Base-by-base conservation (phyloP, 1,140 invertebrate species). In the Diprion similis region DNA sequence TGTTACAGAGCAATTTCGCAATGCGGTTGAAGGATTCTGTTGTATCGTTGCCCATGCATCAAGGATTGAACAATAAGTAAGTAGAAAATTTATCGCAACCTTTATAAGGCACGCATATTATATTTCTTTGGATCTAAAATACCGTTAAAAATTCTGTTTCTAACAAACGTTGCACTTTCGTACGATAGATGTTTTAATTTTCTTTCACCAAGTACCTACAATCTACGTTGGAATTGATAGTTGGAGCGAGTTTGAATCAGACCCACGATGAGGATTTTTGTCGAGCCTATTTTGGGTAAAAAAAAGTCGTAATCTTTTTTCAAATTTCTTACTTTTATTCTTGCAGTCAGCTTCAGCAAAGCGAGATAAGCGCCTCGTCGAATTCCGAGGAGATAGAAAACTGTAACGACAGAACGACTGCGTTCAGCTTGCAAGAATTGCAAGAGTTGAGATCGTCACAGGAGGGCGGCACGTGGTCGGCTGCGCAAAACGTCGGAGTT, bases 1-100 rank as follows among this genome's bases (percentile, higher is more conserved):
- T 59, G 51, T 59, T 59, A 13, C 51, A 59, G 51, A 59, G 51
- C 51, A 59, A 59, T 59, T 59, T 78, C 83, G 80, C 82, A 78
- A 88, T 88, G 86, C 85, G 84, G 79, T 81, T 88, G 79, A 87
- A 84, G 82, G 86, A 87, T 73, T 79, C 80, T 72, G 76, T 85
- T 70, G 76, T 84, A 75, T 80, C 80, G 74, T 77, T 79, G 74
- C 78, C 80, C 65, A 75, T 84, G 76, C 84, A 84, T 71, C 78
- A 82, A 73, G 81, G 79, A 79, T 76, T 85, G 74, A 87, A 87
- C 80, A 87, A 87, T 75, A 88, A 87, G 86, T 88, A 77, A 87
- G 85, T 84, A 46, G 11, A 72, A n/a, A 48, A 8, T 65, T 19
- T 18, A 46, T 24, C 15, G 64, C 66, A 24, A 8, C 24, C 24